Percentiles rank a stretch among this genome's conserved stretches.
These are phyloP conservation scores for Drosophila bocqueti DNA, from an alignment of 1,140 invertebrate genomes.

Conservation along the genomic window DNA sequence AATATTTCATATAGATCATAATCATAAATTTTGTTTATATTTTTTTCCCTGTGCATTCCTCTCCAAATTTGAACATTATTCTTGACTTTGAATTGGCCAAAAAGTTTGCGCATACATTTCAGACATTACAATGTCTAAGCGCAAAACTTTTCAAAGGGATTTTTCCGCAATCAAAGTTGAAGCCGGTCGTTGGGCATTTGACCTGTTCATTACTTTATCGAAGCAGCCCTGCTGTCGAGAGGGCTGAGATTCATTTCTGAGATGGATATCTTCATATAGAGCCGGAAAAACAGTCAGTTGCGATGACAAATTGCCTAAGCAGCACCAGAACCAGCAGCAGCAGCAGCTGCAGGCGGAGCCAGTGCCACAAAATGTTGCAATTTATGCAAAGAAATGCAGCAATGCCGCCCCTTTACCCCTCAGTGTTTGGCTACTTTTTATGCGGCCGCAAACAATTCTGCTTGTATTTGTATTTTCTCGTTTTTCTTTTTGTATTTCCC, in stretches of 20 bases:
- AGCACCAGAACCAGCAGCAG: slow-evolving; percentile 22
- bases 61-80: slow-evolving; percentile 3
- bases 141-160: slow-evolving; percentile 14
- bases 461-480: slow-evolving; percentile 59
- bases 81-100: slow-evolving; percentile 17
- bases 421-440: slow-evolving; percentile 75
- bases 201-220: slow-evolving; percentile 24
- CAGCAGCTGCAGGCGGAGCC: slow-evolving; percentile 12
- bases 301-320: slow-evolving; percentile 81
- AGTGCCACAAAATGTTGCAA: slow-evolving; percentile 70
- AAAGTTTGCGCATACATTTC: slow-evolving; percentile 18
- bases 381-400: slow-evolving; percentile 81
- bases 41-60: neutral
- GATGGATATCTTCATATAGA: slow-evolving; percentile 47
- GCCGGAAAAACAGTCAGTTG: slow-evolving; percentile 35
- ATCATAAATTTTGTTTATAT: neutral
- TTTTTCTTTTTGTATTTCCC: slow-evolving; percentile 11
- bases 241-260: slow-evolving; percentile 43
- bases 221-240: neutral
- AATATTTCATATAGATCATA: neutral
- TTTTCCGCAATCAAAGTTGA: slow-evolving; percentile 17
- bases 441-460: slow-evolving; percentile 80
- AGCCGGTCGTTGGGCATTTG: slow-evolving; percentile 3
- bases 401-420: slow-evolving; percentile 11
- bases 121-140: slow-evolving; percentile 6